A percentile compares a stretch with the other conserved stretches of the same genome.
Evolutionary conservation across 2,113 vertebrate species (phyloP).

Genomic region (Verasper variegatus): DNA sequence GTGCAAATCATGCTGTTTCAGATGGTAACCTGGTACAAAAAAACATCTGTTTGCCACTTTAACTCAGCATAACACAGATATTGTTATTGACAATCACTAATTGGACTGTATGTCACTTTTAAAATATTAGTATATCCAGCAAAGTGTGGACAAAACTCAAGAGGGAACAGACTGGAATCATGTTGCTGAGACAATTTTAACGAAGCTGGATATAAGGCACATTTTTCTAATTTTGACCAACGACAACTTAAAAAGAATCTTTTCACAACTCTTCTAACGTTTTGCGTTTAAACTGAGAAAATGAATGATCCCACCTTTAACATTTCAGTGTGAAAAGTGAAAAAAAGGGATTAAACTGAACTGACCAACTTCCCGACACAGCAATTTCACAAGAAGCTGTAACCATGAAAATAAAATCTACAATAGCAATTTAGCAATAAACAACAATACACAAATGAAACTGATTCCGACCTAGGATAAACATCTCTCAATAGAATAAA

Average conservation of each 20-base stretch:
- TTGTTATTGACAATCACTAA: conserved; percentile 26
- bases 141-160: conserved; percentile 33
- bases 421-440: conserved; percentile 60
- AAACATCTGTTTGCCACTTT: conserved; percentile 9
- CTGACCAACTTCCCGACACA: conserved; percentile 21
- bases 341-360: conserved; percentile 21
- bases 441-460: conserved; percentile 65
- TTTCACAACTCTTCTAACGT: conserved; percentile 16
- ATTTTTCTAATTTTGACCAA: conserved; percentile 49
- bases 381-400: conserved; percentile 26
- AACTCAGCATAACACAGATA: conserved; percentile 20
- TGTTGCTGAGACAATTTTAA: conserved; percentile 40
- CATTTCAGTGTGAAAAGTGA: conserved; percentile 16
- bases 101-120: conserved; percentile 23
- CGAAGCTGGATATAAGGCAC: conserved; percentile 76
- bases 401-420: conserved; percentile 47
- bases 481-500: conserved; percentile 79
- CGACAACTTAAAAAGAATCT: conserved; percentile 27
- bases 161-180: conserved; percentile 36
- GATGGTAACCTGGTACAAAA: conserved; percentile 14
- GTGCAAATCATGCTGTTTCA: conserved; percentile 66
- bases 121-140: conserved; percentile 51
- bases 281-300: conserved; percentile 26
- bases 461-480: conserved; percentile 67
- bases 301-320: neutral